Evolutionary conservation across 2,888 invertebrate genomes (phyloP).

Genomic region (Nyleta sp.): DNA sequence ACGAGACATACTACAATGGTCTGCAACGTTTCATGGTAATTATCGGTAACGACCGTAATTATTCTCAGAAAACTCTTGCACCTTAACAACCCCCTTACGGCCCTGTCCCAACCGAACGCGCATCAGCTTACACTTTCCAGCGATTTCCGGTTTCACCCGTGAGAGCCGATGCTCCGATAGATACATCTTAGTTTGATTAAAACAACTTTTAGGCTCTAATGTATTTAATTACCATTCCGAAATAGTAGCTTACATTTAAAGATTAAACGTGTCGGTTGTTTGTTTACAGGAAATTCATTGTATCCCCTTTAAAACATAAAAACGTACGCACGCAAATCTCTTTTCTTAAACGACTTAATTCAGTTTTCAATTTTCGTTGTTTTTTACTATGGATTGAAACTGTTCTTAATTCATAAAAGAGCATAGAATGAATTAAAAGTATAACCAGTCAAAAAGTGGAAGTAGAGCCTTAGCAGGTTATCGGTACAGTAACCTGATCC

Average conservation of each 20-base stretch:
- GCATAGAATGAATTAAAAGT: too few species aligned
- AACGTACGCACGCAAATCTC: conserved; percentile 16
- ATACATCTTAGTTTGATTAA: conserved; percentile 58
- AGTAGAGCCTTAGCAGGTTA: too few species aligned
- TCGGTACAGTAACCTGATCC: too few species aligned
- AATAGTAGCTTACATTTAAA: conserved; percentile 37
- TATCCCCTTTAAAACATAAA: not conserved
- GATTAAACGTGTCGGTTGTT: conserved; percentile 31
- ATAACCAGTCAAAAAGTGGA: too few species aligned
- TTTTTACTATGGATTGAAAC: too few species aligned
- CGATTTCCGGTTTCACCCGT: conserved; percentile 69
- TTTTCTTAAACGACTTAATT: conserved; percentile 11
- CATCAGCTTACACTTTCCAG: conserved; percentile 71
- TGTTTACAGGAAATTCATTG: conserved; percentile 32
- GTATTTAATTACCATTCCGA: conserved; percentile 50
- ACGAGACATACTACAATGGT: conserved; percentile 66
- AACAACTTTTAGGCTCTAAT: conserved; percentile 56
- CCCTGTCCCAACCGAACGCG: conserved; percentile 62
- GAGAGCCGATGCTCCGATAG: conserved; percentile 56
- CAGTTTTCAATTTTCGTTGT: conserved; percentile 1
- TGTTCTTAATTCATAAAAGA: too few species aligned
- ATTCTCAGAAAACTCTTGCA: conserved; percentile 73
- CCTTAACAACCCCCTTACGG: conserved; percentile 64
- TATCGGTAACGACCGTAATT: conserved; percentile 79
- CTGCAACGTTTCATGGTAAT: conserved; percentile 75